Evolutionary conservation across 2,113 vertebrate species (phyloP).

Genomic region (Gobius niger): DNA sequence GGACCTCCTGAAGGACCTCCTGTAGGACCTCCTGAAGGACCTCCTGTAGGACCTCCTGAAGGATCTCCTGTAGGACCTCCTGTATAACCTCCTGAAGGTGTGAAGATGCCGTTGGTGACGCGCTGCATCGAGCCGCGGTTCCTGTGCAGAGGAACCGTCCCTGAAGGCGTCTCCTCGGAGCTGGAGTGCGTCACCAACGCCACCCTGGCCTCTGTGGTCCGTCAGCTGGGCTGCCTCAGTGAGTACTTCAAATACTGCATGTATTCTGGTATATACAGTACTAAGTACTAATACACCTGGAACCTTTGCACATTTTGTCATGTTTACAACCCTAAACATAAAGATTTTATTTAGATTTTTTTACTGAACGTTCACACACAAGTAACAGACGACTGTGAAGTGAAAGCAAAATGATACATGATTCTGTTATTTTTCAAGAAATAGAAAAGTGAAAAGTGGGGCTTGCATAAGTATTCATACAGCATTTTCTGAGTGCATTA

Average conservation of each 20-base stretch:
- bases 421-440: no score
- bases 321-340: no score
- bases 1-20: background rate
- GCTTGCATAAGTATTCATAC: no score
- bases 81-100: slow-evolving; percentile 6
- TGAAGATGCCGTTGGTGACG: slow-evolving; percentile 87
- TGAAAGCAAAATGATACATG: no score
- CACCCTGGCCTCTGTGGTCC: slow-evolving; percentile 90
- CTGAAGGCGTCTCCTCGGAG: slow-evolving; percentile 86
- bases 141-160: slow-evolving; percentile 85
- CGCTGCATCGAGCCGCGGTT: slow-evolving; percentile 89
- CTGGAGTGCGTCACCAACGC: slow-evolving; percentile 94
- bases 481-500: no score
- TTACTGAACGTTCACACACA: no score
- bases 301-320: no score
- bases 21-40: slow-evolving; percentile 9
- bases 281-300: background rate
- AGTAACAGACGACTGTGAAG: no score
- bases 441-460: no score
- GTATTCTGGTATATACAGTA: background rate
- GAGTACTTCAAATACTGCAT: slow-evolving; percentile 60
- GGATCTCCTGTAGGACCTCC: no score
- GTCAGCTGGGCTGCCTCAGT: slow-evolving; percentile 91
- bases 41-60: no score
- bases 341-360: no score